Evolutionary conservation across 2,888 invertebrate species (phyloP).

Genomic region (Tachina fera): DNA sequence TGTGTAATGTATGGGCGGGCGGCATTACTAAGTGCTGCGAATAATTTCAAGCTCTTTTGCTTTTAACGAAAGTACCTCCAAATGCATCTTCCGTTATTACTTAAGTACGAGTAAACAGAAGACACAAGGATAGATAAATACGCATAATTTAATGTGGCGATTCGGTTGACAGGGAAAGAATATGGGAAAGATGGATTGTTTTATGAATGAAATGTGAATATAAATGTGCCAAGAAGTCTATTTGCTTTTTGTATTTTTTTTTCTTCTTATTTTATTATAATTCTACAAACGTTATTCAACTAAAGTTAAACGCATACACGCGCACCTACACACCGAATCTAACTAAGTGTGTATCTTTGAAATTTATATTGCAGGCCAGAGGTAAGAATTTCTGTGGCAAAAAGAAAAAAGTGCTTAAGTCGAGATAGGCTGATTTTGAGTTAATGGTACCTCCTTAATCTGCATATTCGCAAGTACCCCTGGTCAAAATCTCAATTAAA

Average conservation of each 20-base stretch:
- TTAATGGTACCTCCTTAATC: too few species aligned
- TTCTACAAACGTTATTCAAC: conserved; percentile 59
- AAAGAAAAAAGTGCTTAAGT: too few species aligned
- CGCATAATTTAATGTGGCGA: conserved; percentile 1
- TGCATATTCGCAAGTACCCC: too few species aligned
- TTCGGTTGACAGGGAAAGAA: not conserved
- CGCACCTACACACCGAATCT: not conserved
- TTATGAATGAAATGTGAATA: conserved; percentile 55
- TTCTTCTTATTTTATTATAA: conserved; percentile 40
- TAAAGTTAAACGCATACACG: conserved; percentile 3
- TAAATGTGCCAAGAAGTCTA: conserved; percentile 40
- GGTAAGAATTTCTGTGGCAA: not conserved
- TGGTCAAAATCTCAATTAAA: too few species aligned
- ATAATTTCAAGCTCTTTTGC: too few species aligned
- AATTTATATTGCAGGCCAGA: conserved; percentile 1
- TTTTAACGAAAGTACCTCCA: not conserved
- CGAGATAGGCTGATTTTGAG: too few species aligned
- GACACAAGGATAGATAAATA: not conserved
- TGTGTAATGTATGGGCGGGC: too few species aligned
- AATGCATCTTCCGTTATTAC: not conserved
- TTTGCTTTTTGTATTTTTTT: not conserved
- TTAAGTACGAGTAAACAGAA: not conserved
- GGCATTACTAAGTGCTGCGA: too few species aligned
- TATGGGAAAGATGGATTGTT: conserved; percentile 42
- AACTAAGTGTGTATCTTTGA: not conserved